Conservation (phyloP, 1,140 invertebrate species). For the Pinna nobilis region DNA sequence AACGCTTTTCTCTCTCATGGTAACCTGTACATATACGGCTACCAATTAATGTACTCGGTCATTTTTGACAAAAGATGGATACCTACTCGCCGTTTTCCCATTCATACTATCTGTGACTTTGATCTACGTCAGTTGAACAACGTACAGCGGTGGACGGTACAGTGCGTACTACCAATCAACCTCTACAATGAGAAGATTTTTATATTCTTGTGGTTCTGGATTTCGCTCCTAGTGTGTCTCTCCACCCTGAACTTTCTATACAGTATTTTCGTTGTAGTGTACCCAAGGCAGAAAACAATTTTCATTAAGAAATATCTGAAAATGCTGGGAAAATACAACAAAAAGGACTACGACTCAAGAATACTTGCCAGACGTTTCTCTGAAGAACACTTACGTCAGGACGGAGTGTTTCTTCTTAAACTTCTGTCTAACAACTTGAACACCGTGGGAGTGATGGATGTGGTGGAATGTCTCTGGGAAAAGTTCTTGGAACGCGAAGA, state of each 20-base stretch:
- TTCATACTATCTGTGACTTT: conserved; percentile 77
- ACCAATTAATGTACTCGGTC: conserved; percentile 72
- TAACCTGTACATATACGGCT: conserved; percentile 72
- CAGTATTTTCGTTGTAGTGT: conserved; percentile 11
- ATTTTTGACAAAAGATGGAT: conserved; percentile 68
- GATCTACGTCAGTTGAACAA: conserved; percentile 72
- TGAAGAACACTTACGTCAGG: conserved; percentile 23
- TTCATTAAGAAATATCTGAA: conserved; percentile 39
- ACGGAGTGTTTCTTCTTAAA: conserved; percentile 34
- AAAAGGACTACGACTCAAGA: conserved; percentile 10
- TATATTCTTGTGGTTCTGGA: conserved; percentile 65
- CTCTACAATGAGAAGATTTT: conserved; percentile 77
- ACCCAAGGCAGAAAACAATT: conserved; percentile 4
- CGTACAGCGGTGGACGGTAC: conserved; percentile 67
- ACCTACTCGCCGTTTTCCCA: conserved; percentile 63
- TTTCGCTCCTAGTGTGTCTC: conserved; percentile 47
- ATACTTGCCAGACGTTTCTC: conserved; percentile 26
- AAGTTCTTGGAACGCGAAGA: conserved; percentile 25
- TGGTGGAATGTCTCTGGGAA: conserved; percentile 22
- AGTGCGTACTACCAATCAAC: conserved; percentile 77
- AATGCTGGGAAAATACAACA: conserved; percentile 27
- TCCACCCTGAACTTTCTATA: conserved; percentile 28
- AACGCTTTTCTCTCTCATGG: conserved; percentile 67
- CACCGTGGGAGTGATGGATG: conserved; percentile 18
- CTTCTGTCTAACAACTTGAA: conserved; percentile 18